Base-by-base conservation (phyloP, 2,888 invertebrate species). In the Drosophila mayaguana region DNA sequence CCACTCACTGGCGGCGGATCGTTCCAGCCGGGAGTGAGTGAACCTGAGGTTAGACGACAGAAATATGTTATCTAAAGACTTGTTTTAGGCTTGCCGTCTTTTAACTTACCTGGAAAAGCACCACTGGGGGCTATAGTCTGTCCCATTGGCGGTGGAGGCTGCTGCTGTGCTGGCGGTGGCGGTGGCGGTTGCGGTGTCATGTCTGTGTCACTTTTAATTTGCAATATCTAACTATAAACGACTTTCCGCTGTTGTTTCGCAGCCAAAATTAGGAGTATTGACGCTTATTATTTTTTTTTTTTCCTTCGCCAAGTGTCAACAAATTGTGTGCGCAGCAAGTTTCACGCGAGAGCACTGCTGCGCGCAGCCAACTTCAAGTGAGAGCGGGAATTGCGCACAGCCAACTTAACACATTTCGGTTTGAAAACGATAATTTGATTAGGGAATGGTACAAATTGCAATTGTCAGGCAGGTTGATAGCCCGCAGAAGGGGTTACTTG, bases 1-100 rank as follows among this genome's bases (percentile, higher is more conserved):
- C 80, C 66, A 22, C 81, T 71, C 8, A 92, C 55, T 63, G 91
- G 90, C 18, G 92, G 92, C 51, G 92, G 92, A 83, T 92, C 92
- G 70, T 92, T 92, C 92, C 92, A 92, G 32, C 92, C 92, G 20
- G 92, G 92, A 34, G 92, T 92, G 42, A 91, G 88, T 60, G 92
- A 91, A 45, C 92, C 92, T 92, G 64, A 40, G 63, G 12, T 8
- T 43, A 5, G 50, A 18, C 3, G 8, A 28, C 28, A 8, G 7
- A 28, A 28, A 28, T 28, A 8, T 28, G 28, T 28, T 28, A 28
- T 8, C 28, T 2, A 28, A 28, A 1, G 28, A 28, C 5, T 6
- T 4, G 7, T 1, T 1, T 28, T 28, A 7, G 28, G 7, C 8
- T 28, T 28, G 28, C 28, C 28, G 28, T 28, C 28, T 1, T 28